phyloP scores from a whole-genome alignment of 2,888 invertebrate genomes.

The Stictocephala bisonia region DNA sequence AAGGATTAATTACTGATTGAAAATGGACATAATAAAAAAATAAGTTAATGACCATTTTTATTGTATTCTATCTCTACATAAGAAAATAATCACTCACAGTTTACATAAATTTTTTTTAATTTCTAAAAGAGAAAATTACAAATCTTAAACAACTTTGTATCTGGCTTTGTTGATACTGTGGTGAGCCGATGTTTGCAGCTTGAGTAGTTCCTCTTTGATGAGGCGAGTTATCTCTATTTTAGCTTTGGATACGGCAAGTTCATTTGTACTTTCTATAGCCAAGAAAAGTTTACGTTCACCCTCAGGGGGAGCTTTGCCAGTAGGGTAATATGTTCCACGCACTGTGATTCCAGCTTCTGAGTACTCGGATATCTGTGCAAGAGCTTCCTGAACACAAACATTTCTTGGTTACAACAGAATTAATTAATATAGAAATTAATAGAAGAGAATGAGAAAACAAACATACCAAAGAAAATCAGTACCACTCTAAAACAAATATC shows the following conservation, averaged over 20 bases:
- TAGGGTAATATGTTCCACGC: constrained; percentile 93
- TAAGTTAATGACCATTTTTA: too few species aligned
- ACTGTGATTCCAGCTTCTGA: constrained; percentile 99
- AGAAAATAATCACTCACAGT: too few species aligned
- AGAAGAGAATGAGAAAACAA: constrained; percentile 21
- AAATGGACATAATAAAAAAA: too few species aligned
- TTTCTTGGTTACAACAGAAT: not conserved
- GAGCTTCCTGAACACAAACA: constrained; percentile 80
- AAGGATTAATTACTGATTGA: too few species aligned
- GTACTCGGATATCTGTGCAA: constrained; percentile 98
- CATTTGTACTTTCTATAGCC: constrained; percentile 98
- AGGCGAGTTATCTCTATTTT: constrained; percentile 97
- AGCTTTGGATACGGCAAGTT: constrained; percentile 94
- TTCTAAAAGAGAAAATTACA: too few species aligned
- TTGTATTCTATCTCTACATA: too few species aligned
- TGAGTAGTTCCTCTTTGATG: constrained; percentile 97
- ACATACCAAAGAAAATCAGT: too few species aligned
- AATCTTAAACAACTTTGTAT: constrained; percentile 61
- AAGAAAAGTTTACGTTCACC: constrained; percentile 96
- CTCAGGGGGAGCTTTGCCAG: constrained; percentile 89
- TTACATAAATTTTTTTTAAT: too few species aligned
- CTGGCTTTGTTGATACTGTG: constrained; percentile 77
- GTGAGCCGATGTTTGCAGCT: constrained; percentile 87
- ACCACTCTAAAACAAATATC: too few species aligned
- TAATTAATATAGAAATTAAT: not conserved